Conservation (phyloP, 92 coral and sea anemone genomes). For the Zoanthus sansibaricus region DNA sequence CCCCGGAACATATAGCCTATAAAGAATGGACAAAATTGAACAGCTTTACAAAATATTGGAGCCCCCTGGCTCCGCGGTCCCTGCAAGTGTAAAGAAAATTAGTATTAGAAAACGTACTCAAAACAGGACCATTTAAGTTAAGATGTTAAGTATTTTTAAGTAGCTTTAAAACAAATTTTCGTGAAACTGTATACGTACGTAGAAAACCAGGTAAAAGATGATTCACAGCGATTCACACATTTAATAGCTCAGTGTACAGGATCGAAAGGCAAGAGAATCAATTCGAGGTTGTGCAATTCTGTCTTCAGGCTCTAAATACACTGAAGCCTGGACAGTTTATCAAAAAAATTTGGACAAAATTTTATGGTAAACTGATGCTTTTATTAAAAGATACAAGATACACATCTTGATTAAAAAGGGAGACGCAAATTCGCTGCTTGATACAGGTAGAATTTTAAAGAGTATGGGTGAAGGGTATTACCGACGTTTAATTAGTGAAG, state of each 20-base stretch:
- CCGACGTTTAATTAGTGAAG: slow-evolving; percentile 19
- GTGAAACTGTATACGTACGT: not conserved
- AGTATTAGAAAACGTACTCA: no score
- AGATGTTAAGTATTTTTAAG: no score
- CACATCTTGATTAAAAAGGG: slow-evolving; percentile 4
- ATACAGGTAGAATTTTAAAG: slow-evolving; percentile 12
- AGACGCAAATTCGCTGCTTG: slow-evolving; percentile 6
- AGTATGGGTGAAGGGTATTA: slow-evolving; percentile 21
- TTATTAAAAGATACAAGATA: slow-evolving; percentile 18
- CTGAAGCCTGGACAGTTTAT: slow-evolving; percentile 19
- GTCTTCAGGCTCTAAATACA: slow-evolving; percentile 15
- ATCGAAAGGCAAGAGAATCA: slow-evolving; percentile 22
- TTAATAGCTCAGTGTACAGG: slow-evolving; percentile 29
- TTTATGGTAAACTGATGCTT: slow-evolving; percentile 20
- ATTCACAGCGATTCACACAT: slow-evolving; percentile 30
- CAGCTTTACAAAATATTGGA: no score
- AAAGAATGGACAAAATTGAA: no score
- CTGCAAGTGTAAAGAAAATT: no score
- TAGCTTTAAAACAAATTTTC: slow-evolving; percentile 22
- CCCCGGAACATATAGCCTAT: no score
- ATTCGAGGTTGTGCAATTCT: slow-evolving; percentile 27
- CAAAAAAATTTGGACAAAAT: slow-evolving; percentile 22
- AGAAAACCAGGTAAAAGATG: slow-evolving; percentile 5
- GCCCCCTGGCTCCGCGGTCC: no score
- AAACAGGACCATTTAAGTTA: no score